phyloP scores from a whole-genome alignment of 2,113 vertebrate species.

The Callionymus lyra region DNA sequence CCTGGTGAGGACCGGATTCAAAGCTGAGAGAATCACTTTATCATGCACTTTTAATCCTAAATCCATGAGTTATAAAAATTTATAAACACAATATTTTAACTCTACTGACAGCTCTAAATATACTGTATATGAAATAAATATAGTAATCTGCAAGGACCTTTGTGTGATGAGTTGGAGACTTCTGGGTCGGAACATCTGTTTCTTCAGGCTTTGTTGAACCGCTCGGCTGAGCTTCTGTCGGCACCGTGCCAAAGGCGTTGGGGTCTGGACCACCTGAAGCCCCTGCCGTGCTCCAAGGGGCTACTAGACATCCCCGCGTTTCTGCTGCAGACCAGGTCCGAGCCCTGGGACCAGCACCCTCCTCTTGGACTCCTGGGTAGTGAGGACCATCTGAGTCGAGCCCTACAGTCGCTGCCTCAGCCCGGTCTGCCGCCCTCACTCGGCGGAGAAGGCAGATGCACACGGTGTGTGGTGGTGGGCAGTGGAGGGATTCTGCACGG shows the following conservation, averaged over 20 bases:
- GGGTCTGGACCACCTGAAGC: slow-evolving; percentile 40
- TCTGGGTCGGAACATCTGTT: no score
- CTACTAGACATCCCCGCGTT: slow-evolving; percentile 63
- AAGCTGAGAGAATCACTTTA: no score
- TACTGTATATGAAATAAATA: no score
- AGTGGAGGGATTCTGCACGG: slow-evolving; percentile 65
- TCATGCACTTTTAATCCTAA: no score
- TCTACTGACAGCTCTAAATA: no score
- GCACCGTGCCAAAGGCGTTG: slow-evolving; percentile 44
- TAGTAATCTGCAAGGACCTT: no score
- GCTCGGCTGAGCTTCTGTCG: slow-evolving; percentile 50
- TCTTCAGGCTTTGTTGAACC: slow-evolving; percentile 53
- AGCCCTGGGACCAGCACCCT: slow-evolving; percentile 41
- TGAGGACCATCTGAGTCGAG: slow-evolving; percentile 38
- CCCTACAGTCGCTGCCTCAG: slow-evolving; percentile 54
- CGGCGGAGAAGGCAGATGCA: slow-evolving; percentile 39
- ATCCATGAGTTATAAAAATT: no score
- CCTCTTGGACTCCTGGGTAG: slow-evolving; percentile 65
- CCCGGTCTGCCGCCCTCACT: slow-evolving; percentile 38
- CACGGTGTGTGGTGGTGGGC: slow-evolving; percentile 67
- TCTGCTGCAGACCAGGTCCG: slow-evolving; percentile 25
- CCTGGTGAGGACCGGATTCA: slow-evolving; percentile 35
- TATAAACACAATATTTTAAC: no score
- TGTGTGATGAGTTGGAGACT: no score
- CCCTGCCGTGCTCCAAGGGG: slow-evolving; percentile 25